Conservation (phyloP, 2,888 invertebrate genomes). For the Meiosimyza platycephala region DNA sequence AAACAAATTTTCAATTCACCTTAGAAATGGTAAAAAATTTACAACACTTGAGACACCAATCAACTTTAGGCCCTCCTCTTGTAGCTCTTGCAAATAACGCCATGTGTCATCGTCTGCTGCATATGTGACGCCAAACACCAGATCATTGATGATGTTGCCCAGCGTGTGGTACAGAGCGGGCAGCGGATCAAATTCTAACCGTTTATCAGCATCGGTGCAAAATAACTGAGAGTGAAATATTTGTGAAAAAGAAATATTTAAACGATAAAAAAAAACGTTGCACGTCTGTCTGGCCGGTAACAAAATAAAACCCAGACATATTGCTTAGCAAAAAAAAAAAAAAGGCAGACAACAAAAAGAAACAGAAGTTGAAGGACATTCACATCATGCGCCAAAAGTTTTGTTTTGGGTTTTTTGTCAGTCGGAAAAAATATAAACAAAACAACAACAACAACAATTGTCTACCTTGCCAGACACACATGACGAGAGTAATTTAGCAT, state of each 20-base stretch:
- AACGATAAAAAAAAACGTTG: constrained; percentile 27
- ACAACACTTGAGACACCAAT: constrained; percentile 85
- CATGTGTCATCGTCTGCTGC: constrained; percentile 78
- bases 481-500: constrained; percentile 33
- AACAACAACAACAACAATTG: not conserved
- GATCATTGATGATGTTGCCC: constrained; percentile 80
- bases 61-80: constrained; percentile 85
- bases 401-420: not conserved
- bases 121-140: constrained; percentile 83
- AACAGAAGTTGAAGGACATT: constrained; percentile 27
- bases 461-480: not conserved
- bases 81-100: constrained; percentile 80
- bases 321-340: not conserved
- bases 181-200: constrained; percentile 63
- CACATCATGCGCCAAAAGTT: constrained; percentile 4
- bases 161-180: constrained; percentile 72
- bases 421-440: not conserved
- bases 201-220: constrained; percentile 50
- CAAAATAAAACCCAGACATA: constrained; percentile 27
- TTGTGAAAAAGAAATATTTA: constrained; percentile 27
- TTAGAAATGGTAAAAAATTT: constrained; percentile 85
- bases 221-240: constrained; percentile 43
- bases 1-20: constrained; percentile 67
- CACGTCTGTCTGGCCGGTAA: not conserved
- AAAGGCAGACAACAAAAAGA: constrained; percentile 19